Base-by-base conservation (phyloP, 2,797 vertebrate genomes). In the Adelosebastes latens region DNA sequence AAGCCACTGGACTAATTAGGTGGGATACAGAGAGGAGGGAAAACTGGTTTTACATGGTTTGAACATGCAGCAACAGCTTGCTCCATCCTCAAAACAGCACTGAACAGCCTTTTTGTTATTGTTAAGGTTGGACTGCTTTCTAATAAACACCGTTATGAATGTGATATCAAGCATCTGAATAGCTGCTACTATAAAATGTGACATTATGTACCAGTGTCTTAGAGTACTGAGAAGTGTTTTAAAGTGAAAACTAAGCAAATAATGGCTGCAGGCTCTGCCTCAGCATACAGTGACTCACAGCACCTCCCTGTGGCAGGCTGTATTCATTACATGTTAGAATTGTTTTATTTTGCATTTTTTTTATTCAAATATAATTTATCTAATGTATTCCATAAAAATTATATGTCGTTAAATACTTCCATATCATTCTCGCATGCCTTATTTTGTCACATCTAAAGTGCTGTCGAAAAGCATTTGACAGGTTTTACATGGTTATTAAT, bases 21-120 rank as follows among this genome's bases (percentile, higher is more conserved):
- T 82, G 68, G 77, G 75, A 85, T 31, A 84, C 85, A 81, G 81
- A 96, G 92, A 96, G 95, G 93, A 96, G 94, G 83, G 85, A 74
- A 90, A 83, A 83, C 84, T 90, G 81, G 85, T 94, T 90, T 93
- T 61, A 71, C 53, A 13, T 79, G 42, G 72, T 80, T 64, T 72
- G 68, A 83, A 83, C 52, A 73, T 69, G 52, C 56, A 80, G 70
- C 56, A 65, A 42, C 27, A 58, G 16, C 9, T 55, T 13, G 8
- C 56, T 58, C 69, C n/a, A 68, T 75, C 77, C 55, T 52, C 31
- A 80, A 66, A 81, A 52, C 29, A 64, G 20, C 61, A 14, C 52
- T 39, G 59, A 27, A 32, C 49, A 63, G 34, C 18, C 12, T 22
- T 52, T 49, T 80, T 72, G 6, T 39, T 64, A 14, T 60, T 72